phyloP scores from a whole-genome alignment of 2,113 vertebrate species.

The Sinocyclocheilus rhinocerous region DNA sequence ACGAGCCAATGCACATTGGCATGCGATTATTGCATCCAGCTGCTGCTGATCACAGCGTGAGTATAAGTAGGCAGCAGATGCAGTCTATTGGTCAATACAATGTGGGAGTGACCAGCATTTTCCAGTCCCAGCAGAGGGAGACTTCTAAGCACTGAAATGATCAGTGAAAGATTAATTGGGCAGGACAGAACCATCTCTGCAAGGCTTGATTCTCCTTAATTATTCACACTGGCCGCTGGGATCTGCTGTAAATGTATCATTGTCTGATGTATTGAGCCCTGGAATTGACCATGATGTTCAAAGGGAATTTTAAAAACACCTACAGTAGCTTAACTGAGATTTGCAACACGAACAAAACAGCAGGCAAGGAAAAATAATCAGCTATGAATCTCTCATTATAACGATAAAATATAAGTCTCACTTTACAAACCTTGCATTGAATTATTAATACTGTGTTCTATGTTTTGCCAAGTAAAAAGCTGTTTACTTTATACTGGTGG shows the following conservation, averaged over 20 bases:
- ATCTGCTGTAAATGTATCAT: slow-evolving; percentile 66
- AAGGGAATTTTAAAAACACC: slow-evolving; percentile 57
- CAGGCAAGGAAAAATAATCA: slow-evolving; percentile 21
- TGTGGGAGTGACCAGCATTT: not conserved
- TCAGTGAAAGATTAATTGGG: slow-evolving; percentile 62
- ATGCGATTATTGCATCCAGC: no score
- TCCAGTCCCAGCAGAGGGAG: slow-evolving; percentile 14
- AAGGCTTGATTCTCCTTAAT: slow-evolving; percentile 69
- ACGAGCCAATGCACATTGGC: no score
- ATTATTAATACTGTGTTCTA: slow-evolving; percentile 5
- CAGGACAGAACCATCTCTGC: slow-evolving; percentile 48
- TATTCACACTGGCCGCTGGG: slow-evolving; percentile 65
- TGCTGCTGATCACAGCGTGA: no score
- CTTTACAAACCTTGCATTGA: not conserved
- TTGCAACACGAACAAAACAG: slow-evolving; percentile 31
- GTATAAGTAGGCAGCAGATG: no score
- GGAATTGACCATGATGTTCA: slow-evolving; percentile 59
- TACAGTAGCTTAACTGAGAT: slow-evolving; percentile 28
- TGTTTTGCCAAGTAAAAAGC: not conserved
- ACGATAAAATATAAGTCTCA: not conserved
- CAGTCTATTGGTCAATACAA: not conserved
- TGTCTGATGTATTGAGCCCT: slow-evolving; percentile 66
- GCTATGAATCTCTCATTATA: slow-evolving; percentile 31
- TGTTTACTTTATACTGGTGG: not conserved
- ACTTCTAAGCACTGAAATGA: slow-evolving; percentile 36